Evolutionary conservation across 2,888 invertebrate genomes (phyloP), one percentile per base, ranked within the genome.

Genomic region (Drosophila neonasuta): DNA sequence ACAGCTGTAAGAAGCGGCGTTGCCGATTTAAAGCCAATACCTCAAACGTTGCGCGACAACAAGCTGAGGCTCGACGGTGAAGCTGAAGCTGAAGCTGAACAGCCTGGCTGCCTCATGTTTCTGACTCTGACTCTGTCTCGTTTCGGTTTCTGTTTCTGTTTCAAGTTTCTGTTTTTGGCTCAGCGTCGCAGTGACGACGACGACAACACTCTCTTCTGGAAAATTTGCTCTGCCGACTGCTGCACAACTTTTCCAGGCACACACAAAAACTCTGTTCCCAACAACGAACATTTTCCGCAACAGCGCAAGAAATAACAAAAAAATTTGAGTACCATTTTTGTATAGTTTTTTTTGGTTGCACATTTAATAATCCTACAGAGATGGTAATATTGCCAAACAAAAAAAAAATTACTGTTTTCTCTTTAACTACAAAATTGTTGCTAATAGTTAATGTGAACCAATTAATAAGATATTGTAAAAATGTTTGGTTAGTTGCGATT

Each of bases 141-240:
- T 48, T 58, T 58, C 66, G 41, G 54, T 36, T 61, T 57, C 67
- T 15, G 57, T 51, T 58, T 63, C 70, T 24, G 71, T 57, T 68
- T 72, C 73, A 32, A 55, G 66, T 59, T 74, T 70, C 70, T 54
- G 52, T 48, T 66, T 65, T 65, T 65, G 45, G 45, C 61, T 62
- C 58, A 58, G 61, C 54, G 44, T 48, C 54, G 51, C 56, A 29
- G 41, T 49, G 39, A n/a, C 15, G 54, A 8, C 41, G 39, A 24
- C 49, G 39, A n/a, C n/a, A 39, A 8, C 41, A 32, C 72, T 69
- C 75, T 73, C 74, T 66, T 48, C 62, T 80, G 82, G 82, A 79
- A 80, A 79, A 70, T 58, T 52, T 50, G 51, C 62, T 67, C 77
- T 65, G 80, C 49, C 54, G 66, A 64, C 73, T 73, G 83, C 76